phyloP scores from a whole-genome alignment of 30 jellyfish, hydroid and myxozoan species.

The Nemopilema nomurai region DNA sequence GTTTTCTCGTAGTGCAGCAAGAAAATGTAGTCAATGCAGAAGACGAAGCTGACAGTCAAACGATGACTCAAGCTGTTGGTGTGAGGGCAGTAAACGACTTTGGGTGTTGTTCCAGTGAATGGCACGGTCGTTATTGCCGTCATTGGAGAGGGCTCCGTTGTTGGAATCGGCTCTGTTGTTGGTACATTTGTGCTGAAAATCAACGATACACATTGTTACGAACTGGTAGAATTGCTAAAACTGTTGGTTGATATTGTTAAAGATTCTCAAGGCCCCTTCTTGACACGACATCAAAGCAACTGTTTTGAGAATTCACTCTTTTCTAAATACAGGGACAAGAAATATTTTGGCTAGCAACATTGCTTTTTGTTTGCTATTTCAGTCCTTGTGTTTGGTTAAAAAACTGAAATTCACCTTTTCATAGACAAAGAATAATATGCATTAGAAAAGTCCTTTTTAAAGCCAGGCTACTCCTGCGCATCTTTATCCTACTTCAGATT shows the following conservation, averaged over 20 bases:
- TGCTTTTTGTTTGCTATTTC: no score
- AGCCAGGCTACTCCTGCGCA: no score
- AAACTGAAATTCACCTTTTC: no score
- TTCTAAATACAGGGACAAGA: no score
- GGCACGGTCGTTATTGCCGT: constrained; percentile 11
- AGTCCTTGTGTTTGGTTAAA: no score
- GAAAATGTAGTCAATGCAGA: constrained; percentile 29
- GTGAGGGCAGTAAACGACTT: constrained; percentile 31
- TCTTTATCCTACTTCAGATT: no score
- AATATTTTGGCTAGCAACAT: no score
- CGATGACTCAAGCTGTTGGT: constrained; percentile 11
- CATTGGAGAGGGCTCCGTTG: constrained; percentile 21
- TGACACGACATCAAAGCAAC: not conserved
- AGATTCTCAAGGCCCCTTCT: not conserved
- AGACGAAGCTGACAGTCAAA: constrained; percentile 45
- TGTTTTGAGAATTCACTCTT: not conserved
- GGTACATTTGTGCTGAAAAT: constrained; percentile 3
- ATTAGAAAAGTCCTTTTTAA: no score
- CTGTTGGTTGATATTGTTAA: not conserved
- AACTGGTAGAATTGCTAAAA: not conserved
- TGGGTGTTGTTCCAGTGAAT: not conserved
- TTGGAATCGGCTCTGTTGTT: constrained; percentile 43
- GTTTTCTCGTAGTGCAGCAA: constrained; percentile 25
- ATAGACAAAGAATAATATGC: no score
- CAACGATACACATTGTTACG: not conserved